phyloP scores from a whole-genome alignment of 2,113 vertebrate genomes.

The Myrmecophaga tridactyla region DNA sequence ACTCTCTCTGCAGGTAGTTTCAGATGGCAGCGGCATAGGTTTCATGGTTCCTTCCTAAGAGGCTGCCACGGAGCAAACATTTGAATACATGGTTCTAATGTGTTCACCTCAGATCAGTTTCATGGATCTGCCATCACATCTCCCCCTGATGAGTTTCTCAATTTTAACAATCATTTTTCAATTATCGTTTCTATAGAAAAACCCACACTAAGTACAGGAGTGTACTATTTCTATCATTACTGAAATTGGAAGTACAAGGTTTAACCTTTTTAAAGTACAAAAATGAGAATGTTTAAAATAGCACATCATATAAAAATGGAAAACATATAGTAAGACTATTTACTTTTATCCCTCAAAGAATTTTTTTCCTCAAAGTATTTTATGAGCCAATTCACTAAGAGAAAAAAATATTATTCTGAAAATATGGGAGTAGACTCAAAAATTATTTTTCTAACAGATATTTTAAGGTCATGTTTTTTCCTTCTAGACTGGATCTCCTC shows the following conservation, averaged over 20 bases:
- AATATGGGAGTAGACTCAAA: background rate
- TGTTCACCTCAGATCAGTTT: background rate
- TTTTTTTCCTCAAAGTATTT: background rate
- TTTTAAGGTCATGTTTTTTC: background rate
- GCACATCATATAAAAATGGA: background rate
- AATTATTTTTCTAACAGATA: conserved; percentile 11
- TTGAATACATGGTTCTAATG: background rate
- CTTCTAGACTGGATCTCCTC: background rate
- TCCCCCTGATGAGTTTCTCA: background rate
- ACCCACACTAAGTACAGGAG: background rate
- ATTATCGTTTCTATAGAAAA: background rate
- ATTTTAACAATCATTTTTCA: background rate
- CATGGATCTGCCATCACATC: background rate
- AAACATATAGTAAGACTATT: background rate
- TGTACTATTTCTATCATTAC: background rate
- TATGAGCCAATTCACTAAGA: background rate
- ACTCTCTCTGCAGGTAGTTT: background rate
- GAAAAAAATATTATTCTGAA: background rate
- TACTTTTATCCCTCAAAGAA: background rate
- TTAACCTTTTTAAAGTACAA: background rate
- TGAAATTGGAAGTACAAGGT: background rate
- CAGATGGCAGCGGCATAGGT: background rate
- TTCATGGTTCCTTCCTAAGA: background rate
- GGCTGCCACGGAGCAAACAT: background rate
- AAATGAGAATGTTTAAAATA: conserved; percentile 32